phyloP scores from a whole-genome alignment of 2,113 vertebrate species.

The Macquaria australasica region DNA sequence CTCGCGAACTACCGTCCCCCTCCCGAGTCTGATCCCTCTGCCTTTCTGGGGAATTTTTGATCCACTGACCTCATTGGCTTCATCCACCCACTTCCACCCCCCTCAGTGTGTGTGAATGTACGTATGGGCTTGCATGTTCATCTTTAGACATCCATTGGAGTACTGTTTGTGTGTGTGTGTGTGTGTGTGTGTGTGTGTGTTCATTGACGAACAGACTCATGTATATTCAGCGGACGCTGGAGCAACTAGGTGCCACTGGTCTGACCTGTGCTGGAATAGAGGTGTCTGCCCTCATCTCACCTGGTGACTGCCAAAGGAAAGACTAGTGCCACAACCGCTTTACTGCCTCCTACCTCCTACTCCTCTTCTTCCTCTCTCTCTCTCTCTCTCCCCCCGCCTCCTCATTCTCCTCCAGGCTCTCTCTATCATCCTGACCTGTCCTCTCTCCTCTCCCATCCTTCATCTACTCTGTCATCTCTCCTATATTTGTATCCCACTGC shows the following conservation, averaged over 20 bases:
- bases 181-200: slow-evolving; percentile 59
- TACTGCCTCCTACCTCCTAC: slow-evolving; percentile 4
- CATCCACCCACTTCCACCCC: background rate
- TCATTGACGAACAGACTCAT: slow-evolving; percentile 65
- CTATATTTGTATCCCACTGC: slow-evolving; percentile 23
- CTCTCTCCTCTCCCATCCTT: background rate
- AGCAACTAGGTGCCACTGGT: slow-evolving; percentile 57
- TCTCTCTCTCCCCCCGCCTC: background rate
- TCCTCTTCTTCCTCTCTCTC: background rate
- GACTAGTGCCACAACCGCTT: slow-evolving; percentile 60
- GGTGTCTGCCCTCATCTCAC: slow-evolving; percentile 75
- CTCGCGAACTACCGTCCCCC: background rate
- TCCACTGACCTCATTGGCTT: slow-evolving; percentile 12
- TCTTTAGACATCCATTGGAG: slow-evolving; percentile 2
- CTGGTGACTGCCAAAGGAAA: slow-evolving; percentile 57
- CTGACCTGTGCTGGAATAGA: slow-evolving; percentile 56
- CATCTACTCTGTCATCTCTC: slow-evolving; percentile 39
- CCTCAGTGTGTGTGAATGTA: background rate
- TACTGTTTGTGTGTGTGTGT: background rate
- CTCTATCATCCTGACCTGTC: slow-evolving; percentile 24
- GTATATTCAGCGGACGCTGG: slow-evolving; percentile 77
- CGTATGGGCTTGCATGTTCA: background rate
- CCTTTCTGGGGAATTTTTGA: slow-evolving; percentile 19
- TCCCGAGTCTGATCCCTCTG: background rate
- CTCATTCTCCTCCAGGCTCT: slow-evolving; percentile 22